These are phyloP conservation scores for Pungitius pungitius DNA, from an alignment of 2,113 vertebrate genomes.

Conservation along the genomic window DNA sequence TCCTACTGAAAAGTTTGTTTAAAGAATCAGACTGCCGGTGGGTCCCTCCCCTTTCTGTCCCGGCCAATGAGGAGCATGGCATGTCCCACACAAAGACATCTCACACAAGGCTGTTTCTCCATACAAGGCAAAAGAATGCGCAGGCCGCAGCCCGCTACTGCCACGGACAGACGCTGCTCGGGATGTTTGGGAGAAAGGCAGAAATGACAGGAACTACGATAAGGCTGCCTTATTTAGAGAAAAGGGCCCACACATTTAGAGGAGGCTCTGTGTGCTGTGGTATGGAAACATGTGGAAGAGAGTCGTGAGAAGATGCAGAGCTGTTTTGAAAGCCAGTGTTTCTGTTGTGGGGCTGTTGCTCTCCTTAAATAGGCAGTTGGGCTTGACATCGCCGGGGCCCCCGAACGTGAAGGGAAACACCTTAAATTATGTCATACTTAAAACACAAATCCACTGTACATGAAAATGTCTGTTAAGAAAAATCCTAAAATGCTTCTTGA, in stretches of 20 bases:
- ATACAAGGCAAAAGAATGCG: constrained; percentile 92
- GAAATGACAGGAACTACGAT: constrained; percentile 83
- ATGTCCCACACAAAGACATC: constrained; percentile 70
- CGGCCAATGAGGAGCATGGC: constrained; percentile 75
- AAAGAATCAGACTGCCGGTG: constrained; percentile 69
- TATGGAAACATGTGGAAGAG: constrained; percentile 39
- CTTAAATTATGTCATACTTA: constrained; percentile 34
- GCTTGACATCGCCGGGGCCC: constrained; percentile 29
- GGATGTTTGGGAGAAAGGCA: constrained; percentile 76
- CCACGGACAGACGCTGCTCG: constrained; percentile 64
- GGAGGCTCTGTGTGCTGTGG: constrained; percentile 40
- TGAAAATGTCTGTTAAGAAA: not conserved
- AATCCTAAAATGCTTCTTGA: too few relatives aligned
- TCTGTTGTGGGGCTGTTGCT: constrained; percentile 28
- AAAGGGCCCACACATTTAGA: constrained; percentile 64
- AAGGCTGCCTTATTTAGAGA: constrained; percentile 86
- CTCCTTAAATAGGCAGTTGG: constrained; percentile 78
- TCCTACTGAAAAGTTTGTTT: constrained; percentile 79
- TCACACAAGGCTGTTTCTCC: constrained; percentile 81
- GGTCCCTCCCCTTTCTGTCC: constrained; percentile 61
- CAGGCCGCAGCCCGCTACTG: constrained; percentile 67
- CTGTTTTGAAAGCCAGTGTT: constrained; percentile 40
- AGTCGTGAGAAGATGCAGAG: constrained; percentile 62
- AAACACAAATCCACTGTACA: not conserved
- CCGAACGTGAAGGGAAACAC: constrained; percentile 37